These are phyloP conservation scores for Lymantria monacha DNA, from an alignment of 2,888 invertebrate species.

Conservation along the genomic window DNA sequence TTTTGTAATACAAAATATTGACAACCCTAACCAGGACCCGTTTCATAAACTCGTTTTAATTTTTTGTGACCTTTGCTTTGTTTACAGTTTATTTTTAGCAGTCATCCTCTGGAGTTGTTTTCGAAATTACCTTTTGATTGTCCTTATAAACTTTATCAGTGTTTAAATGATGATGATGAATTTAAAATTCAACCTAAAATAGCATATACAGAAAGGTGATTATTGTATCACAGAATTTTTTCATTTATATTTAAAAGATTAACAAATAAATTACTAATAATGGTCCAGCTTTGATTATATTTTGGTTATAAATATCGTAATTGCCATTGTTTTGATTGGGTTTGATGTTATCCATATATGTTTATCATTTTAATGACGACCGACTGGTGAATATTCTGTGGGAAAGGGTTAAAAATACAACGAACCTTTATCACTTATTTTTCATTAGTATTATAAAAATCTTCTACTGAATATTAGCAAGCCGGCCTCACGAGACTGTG, in stretches of 20 bases:
- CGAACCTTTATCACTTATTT: no score
- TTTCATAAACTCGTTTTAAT: constrained; percentile 52
- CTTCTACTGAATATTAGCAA: no score
- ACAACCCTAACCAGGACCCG: constrained; percentile 1
- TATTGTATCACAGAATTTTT: constrained; percentile 12
- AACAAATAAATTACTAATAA: background rate
- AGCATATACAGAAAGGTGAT: constrained; percentile 5
- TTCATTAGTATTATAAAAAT: no score
- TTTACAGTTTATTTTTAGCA: constrained; percentile 68
- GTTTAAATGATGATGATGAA: constrained; percentile 12
- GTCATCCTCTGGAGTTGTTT: constrained; percentile 43
- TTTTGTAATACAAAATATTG: no score
- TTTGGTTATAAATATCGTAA: constrained; percentile 1
- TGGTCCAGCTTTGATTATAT: constrained; percentile 4
- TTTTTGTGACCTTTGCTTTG: constrained; percentile 60
- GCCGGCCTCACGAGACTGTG: no score
- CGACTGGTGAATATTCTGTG: background rate
- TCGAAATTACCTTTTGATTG: constrained; percentile 32
- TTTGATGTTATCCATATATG: background rate
- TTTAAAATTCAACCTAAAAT: constrained; percentile 13
- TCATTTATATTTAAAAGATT: background rate
- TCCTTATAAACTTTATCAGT: constrained; percentile 33
- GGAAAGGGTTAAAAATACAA: no score
- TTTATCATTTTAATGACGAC: background rate
- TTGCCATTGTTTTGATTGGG: background rate